phyloP scores from a whole-genome alignment of 2,113 vertebrate genomes.

The Diphyllodes magnificus region DNA sequence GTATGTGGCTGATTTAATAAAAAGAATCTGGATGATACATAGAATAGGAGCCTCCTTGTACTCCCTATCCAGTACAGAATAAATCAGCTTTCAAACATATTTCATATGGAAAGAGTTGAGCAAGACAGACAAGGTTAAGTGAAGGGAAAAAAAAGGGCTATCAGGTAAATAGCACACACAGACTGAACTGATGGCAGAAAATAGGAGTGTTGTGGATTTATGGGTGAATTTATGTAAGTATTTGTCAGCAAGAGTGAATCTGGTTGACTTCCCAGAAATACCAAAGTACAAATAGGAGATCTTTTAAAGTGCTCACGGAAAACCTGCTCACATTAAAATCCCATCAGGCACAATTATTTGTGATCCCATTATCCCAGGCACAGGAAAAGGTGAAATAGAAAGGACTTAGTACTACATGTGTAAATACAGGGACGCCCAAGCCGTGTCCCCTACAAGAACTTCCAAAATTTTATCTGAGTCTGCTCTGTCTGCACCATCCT shows the following conservation, averaged over 20 bases:
- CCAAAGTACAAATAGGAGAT: neutral
- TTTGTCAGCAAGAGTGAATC: neutral
- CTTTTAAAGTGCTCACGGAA: neutral
- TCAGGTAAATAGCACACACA: neutral
- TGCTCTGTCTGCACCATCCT: neutral
- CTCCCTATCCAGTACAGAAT: neutral
- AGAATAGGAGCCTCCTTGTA: neutral
- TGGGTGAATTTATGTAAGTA: neutral
- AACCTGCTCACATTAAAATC: neutral
- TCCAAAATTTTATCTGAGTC: neutral
- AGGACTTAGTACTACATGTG: accelerated
- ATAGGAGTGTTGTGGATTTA: neutral
- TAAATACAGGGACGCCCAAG: neutral
- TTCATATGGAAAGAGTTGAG: neutral
- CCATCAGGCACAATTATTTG: neutral
- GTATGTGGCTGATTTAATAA: constrained; percentile 26
- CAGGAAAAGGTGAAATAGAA: neutral
- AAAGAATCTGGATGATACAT: neutral
- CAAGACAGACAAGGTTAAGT: neutral
- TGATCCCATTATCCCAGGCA: neutral
- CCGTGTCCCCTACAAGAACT: neutral
- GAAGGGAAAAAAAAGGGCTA: neutral
- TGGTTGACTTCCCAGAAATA: constrained; percentile 12
- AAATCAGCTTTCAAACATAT: constrained; percentile 23
- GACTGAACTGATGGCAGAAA: neutral